Percentiles rank a stretch among this genome's conserved stretches.
Evolutionary conservation across 1,140 invertebrate genomes (phyloP).

Genomic region (Pseudomyrmex pallidus): DNA sequence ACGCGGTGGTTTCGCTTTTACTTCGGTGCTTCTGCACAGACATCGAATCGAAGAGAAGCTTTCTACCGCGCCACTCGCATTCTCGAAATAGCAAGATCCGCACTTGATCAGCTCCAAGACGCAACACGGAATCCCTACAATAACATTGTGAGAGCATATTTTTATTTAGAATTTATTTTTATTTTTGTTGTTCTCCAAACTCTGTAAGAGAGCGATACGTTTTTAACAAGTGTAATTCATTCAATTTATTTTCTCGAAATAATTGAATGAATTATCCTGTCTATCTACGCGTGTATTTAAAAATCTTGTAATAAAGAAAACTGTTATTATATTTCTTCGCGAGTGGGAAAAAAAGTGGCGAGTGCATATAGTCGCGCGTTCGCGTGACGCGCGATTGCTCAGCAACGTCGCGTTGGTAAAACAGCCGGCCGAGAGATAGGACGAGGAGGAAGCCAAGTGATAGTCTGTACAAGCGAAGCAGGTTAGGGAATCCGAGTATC

Average conservation of each 20-base stretch:
- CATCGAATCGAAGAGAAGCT: constrained; percentile 94
- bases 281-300: neutral
- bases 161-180: neutral
- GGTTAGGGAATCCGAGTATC: constrained; percentile 22
- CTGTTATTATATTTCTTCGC: neutral
- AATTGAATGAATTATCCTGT: neutral
- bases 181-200: neutral
- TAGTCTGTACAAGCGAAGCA: neutral
- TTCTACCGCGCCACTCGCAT: constrained; percentile 92
- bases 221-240: neutral
- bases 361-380: neutral
- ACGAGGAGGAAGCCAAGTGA: neutral
- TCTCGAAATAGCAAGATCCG: constrained; percentile 93
- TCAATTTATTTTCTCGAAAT: neutral
- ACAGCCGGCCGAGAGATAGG: constrained; percentile 12
- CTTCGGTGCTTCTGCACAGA: constrained; percentile 80
- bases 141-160: neutral
- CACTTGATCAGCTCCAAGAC: constrained; percentile 88
- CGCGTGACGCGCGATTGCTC: neutral
- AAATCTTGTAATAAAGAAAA: too few relatives aligned
- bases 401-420: constrained; percentile 38
- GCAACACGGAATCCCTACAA: constrained; percentile 58
- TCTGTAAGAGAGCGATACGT: neutral
- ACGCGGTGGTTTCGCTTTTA: constrained; percentile 50
- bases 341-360: neutral